Base-by-base conservation (phyloP, 2,797 vertebrate genomes). In the Diplodus sargus region DNA sequence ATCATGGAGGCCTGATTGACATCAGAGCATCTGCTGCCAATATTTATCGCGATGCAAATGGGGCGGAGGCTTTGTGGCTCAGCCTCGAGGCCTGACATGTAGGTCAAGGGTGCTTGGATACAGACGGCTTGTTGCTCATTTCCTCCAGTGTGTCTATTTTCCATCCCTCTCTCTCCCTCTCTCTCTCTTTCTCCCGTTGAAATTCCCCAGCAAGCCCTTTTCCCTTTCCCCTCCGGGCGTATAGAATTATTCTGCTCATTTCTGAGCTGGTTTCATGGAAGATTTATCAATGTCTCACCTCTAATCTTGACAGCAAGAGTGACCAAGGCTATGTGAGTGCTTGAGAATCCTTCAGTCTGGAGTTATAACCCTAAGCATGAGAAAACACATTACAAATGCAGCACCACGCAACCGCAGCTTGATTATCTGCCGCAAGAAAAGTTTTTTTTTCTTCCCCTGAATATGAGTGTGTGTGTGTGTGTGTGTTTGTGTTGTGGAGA, bases 21-120 rank as follows among this genome's bases (percentile, higher is more conserved):
- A 79, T 78, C 43, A 78, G 84, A 84, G 84, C 82, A 72, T 81
- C 72, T 81, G 76, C 77, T 84, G 84, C 83, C 82, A 88, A 88
- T 80, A 74, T 74, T 15, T 43, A 66, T 70, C 70, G 84, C 86
- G 63, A 87, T 92, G 90, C 87, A 89, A 92, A 91, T 81, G 47
- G 22, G 59, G 51, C 0, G 4, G 30, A n/a, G 53, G 66, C 42
- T 81, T 85, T 74, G 81, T 81, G 59, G 87, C 70, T 65, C 79
- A 72, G 82, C 81, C 74, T 82, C 58, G 48, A 61, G 81, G 56
- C 81, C 78, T 73, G 81, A 78, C 74, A 79, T 82, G 61, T 83
- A 79, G 90, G 92, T 93, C 90, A 87, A 86, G 82, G 79, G 89
- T 89, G 79, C 84, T 69, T 59, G 63, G 73, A 90, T 81, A 85